A percentile compares a stretch with the other conserved stretches of the same genome.
Evolutionary conservation across 2,888 invertebrate genomes (phyloP).

Genomic region (Cybosia mesomella): DNA sequence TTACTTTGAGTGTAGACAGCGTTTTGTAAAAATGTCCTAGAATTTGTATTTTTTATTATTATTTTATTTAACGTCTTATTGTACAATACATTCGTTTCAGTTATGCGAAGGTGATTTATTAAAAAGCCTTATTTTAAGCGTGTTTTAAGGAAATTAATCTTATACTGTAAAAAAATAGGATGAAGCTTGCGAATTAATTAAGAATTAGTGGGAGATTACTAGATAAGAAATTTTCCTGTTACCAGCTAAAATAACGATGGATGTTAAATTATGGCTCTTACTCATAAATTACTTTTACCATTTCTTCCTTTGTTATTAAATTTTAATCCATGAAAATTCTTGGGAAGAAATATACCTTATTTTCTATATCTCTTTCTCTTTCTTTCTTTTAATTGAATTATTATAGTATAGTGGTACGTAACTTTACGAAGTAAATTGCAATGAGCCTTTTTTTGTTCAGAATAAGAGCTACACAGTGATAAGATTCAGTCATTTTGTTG

Average conservation of each 20-base stretch:
- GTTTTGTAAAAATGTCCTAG: no score
- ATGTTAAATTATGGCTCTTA: background rate
- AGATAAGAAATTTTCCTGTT: constrained; percentile 1
- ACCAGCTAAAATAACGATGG: background rate
- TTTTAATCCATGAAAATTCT: background rate
- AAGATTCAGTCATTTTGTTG: no score
- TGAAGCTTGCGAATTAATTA: background rate
- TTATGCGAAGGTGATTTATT: background rate
- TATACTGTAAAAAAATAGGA: background rate
- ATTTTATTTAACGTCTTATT: no score
- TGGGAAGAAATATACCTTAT: background rate
- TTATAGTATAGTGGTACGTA: no score
- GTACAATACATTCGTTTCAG: no score
- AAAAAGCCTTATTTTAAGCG: background rate
- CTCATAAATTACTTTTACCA: background rate
- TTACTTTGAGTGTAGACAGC: no score
- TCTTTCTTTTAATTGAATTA: background rate
- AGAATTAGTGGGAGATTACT: background rate
- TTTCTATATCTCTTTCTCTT: no score
- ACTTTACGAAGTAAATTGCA: no score
- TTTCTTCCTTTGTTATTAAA: background rate
- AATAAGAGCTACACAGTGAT: no score
- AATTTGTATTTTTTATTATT: no score
- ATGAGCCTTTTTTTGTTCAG: no score
- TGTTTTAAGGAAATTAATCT: no score